These are phyloP conservation scores for Lytechinus variegatus DNA, from an alignment of 35 echinoderm and acorn worm species.

Conservation along the genomic window DNA sequence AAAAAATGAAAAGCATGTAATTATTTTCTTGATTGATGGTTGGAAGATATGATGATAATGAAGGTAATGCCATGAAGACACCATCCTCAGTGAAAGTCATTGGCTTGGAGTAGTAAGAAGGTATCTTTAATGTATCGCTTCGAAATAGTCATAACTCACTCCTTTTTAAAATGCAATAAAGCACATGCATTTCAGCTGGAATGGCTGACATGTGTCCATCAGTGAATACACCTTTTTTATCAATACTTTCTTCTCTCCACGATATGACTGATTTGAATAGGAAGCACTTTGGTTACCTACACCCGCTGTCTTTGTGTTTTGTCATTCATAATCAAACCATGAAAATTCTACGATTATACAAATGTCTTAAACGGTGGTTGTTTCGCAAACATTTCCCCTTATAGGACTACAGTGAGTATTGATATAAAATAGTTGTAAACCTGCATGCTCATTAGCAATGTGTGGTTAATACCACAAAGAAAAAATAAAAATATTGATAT, in stretches of 20 bases:
- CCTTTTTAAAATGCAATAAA: background rate
- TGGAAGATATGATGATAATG: background rate
- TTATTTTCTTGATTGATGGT: background rate
- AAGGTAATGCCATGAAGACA: background rate
- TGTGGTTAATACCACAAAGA: background rate
- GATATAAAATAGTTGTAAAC: too few relatives aligned
- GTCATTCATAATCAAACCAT: too few relatives aligned
- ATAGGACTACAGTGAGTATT: too few relatives aligned
- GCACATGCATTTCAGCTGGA: background rate
- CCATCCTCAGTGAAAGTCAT: background rate
- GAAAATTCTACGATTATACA: too few relatives aligned
- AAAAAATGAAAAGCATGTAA: background rate
- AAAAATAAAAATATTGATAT: background rate
- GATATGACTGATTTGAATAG: background rate
- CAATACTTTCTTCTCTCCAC: background rate
- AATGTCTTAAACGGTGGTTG: too few relatives aligned
- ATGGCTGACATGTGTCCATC: background rate
- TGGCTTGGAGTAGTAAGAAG: background rate
- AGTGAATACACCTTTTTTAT: background rate
- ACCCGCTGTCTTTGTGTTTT: background rate
- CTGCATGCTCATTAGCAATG: too few relatives aligned
- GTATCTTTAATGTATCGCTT: background rate
- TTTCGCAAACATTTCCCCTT: too few relatives aligned
- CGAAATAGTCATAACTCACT: background rate
- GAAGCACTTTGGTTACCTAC: background rate